Conservation (phyloP, 2,797 vertebrate genomes). For the Catamblyrhynchus diadema region DNA sequence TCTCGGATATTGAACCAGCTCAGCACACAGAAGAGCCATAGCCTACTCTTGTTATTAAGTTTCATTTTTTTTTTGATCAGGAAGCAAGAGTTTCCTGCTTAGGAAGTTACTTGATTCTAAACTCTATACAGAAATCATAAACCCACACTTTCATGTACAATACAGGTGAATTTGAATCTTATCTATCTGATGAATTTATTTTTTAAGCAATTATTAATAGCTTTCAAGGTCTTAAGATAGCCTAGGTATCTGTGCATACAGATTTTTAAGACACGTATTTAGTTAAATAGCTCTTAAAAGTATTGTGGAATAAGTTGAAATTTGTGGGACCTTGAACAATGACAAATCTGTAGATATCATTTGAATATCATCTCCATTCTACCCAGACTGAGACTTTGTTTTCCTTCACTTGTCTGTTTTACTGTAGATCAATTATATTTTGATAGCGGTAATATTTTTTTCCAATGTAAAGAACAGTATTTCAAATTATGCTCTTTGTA, state of each 20-base stretch:
- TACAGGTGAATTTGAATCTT: not conserved
- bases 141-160: fast-evolving
- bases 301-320: not conserved
- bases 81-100: not conserved
- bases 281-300: not conserved
- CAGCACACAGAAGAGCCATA: not conserved
- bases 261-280: not conserved
- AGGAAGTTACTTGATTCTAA: not conserved
- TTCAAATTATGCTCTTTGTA: not conserved
- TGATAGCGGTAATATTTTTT: not conserved
- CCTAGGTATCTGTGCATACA: not conserved
- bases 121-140: not conserved
- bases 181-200: not conserved
- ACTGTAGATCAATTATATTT: not conserved
- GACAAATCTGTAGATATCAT: not conserved
- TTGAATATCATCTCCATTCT: not conserved
- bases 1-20: not conserved
- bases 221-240: not conserved
- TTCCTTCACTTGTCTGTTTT: not conserved
- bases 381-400: not conserved
- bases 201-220: not conserved
- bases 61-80: not conserved
- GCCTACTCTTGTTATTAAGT: not conserved
- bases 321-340: not conserved
- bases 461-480: not conserved